These are phyloP conservation scores for Sussaba pulchella DNA, from an alignment of 2,888 invertebrate species.

Conservation along the genomic window DNA sequence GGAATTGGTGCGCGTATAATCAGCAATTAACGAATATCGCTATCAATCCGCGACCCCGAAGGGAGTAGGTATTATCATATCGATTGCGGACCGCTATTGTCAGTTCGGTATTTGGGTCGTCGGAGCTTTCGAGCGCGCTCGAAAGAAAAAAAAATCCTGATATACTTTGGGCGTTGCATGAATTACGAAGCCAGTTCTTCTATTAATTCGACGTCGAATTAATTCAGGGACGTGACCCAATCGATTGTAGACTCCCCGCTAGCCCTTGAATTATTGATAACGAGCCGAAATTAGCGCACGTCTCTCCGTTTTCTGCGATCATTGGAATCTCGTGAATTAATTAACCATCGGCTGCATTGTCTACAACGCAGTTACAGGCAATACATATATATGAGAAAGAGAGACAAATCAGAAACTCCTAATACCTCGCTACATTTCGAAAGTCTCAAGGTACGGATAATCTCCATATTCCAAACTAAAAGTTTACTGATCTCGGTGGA, in stretches of 20 bases:
- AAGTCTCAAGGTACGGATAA: background rate
- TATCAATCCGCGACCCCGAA: too few relatives aligned
- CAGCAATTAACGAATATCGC: too few relatives aligned
- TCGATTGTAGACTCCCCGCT: background rate
- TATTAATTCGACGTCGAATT: background rate
- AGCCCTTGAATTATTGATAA: background rate
- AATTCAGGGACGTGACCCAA: background rate
- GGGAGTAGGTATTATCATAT: too few relatives aligned
- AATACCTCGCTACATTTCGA: slow-evolving; percentile 1
- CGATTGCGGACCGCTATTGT: too few relatives aligned
- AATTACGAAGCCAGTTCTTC: background rate
- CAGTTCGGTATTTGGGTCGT: too few relatives aligned
- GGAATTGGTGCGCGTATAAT: too few relatives aligned
- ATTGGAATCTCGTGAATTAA: background rate
- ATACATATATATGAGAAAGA: too few relatives aligned
- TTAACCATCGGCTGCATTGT: slow-evolving; percentile 3
- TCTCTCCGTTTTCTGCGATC: background rate
- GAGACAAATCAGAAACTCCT: background rate
- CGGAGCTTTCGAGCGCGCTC: too few relatives aligned
- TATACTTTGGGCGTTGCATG: too few relatives aligned
- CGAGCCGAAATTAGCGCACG: background rate
- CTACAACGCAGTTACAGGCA: background rate
- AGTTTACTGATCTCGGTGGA: background rate
- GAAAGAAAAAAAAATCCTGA: too few relatives aligned
- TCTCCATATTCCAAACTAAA: background rate